Base-by-base conservation (phyloP, 1,140 invertebrate genomes). In the Magallana angulata region DNA sequence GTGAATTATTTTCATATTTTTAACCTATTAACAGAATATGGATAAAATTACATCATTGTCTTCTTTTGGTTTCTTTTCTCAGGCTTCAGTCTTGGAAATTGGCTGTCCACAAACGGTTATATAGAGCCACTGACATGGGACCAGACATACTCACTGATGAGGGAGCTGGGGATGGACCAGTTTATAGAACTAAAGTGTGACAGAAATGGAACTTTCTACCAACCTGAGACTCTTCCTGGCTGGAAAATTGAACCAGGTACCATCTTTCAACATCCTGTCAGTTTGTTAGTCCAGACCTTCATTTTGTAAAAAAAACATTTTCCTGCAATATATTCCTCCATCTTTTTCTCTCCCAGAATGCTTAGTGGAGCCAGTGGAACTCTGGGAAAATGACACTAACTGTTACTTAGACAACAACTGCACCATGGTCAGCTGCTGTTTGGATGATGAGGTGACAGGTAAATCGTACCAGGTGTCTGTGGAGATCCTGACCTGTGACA, bases 331-430 rank as follows among this genome's bases (percentile, higher is more conserved):
- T 62, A 62, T 48, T 48, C 36, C 5, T 48, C 36, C 60, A 62
- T 62, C n/a, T 12, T 12, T 62, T 6, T 62, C 24, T 36, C 36
- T 11, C 24, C 30, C 48, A 82, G 81, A 56, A 7, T 82, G 81
- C 48, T 14, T 82, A 16, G 81, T 56, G n/a, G 48, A 16, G 11
- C 81, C 81, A 57, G 48, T 58, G 18, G 81, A 57, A 57, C 81
- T 82, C 36, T 57, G 48, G 57, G 81, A 82, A 16, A 82, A 57
- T 57, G 81, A 82, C 56, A 82, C 57, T 6, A 82, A 82, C 81
- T 84, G 82, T 62, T 84, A 84, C 82, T 11, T 84, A 11, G 58
- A 84, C 82, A 84, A 36, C n/a, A 84, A 57, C 14, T 84, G 82
- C 18, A 57, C 57, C 9, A 36, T 14, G 7, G 30, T 84, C 30